Evolutionary conservation across 2,888 invertebrate species (phyloP).

Genomic region (Melitaea athalia): DNA sequence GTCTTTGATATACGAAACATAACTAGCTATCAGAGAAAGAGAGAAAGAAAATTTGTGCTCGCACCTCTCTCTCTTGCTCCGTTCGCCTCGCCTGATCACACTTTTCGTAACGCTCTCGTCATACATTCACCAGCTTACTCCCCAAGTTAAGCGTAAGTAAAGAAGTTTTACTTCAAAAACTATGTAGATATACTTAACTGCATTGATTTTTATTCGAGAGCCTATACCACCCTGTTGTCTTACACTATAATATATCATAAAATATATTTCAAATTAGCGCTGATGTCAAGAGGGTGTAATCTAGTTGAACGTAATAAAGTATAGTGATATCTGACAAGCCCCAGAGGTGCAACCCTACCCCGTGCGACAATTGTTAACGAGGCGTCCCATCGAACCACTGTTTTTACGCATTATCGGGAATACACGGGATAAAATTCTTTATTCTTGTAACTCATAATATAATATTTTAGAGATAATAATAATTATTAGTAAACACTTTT

Average conservation of each 20-base stretch:
- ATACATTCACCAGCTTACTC: too few relatives aligned
- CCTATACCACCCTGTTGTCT: too few relatives aligned
- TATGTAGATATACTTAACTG: too few relatives aligned
- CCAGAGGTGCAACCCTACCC: slow-evolving; percentile 61
- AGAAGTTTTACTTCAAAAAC: too few relatives aligned
- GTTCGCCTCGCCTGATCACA: too few relatives aligned
- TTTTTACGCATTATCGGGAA: slow-evolving; percentile 24
- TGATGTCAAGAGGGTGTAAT: slow-evolving; percentile 13
- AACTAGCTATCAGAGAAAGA: too few relatives aligned
- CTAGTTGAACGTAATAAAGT: slow-evolving; percentile 28
- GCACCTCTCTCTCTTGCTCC: too few relatives aligned
- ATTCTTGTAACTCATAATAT: not conserved
- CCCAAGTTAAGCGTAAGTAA: too few relatives aligned
- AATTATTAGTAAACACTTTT: not conserved
- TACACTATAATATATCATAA: not conserved
- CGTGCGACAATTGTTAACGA: slow-evolving; percentile 64
- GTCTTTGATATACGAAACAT: too few relatives aligned
- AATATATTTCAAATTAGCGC: slow-evolving; percentile 2
- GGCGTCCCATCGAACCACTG: slow-evolving; percentile 53
- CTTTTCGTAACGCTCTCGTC: too few relatives aligned
- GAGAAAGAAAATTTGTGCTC: too few relatives aligned
- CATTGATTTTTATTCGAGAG: too few relatives aligned
- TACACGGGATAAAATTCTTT: slow-evolving; percentile 24
- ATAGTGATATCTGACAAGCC: slow-evolving; percentile 21
- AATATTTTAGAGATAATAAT: not conserved